phyloP scores from a whole-genome alignment of 2,888 invertebrate genomes.

The Philonicus albiceps region DNA sequence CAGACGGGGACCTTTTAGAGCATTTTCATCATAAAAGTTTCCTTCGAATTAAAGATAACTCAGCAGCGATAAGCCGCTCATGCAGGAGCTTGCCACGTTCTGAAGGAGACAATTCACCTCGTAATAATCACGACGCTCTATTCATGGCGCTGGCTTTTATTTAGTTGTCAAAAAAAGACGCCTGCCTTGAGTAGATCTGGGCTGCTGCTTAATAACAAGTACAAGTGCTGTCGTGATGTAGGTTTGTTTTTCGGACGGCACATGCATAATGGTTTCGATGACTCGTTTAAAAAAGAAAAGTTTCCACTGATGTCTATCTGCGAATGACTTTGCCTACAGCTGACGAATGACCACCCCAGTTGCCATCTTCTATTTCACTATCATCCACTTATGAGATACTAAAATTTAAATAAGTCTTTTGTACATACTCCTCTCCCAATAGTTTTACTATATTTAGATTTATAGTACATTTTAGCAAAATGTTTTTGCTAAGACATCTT shows the following conservation, averaged over 20 bases:
- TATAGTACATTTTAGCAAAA: too few relatives aligned
- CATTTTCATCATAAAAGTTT: slow-evolving; percentile 17
- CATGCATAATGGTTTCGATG: not conserved
- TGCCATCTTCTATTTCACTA: too few relatives aligned
- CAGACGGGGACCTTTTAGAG: slow-evolving; percentile 3
- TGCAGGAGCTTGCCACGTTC: not conserved
- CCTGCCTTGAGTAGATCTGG: not conserved
- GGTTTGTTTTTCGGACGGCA: not conserved
- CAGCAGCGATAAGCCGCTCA: not conserved
- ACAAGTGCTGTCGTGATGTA: not conserved
- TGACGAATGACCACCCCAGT: too few relatives aligned
- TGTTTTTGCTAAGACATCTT: too few relatives aligned
- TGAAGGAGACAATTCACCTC: not conserved
- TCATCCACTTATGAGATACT: too few relatives aligned
- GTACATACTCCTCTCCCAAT: too few relatives aligned
- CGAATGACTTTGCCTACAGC: too few relatives aligned
- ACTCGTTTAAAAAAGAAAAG: not conserved
- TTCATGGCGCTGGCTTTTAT: not conserved
- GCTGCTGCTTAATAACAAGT: not conserved
- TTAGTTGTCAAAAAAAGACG: not conserved
- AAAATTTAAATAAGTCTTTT: too few relatives aligned
- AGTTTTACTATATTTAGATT: too few relatives aligned
- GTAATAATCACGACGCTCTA: not conserved
- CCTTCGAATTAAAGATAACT: not conserved
- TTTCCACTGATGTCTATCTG: not conserved